These are phyloP conservation scores for Selene dorsalis DNA, from an alignment of 2,797 vertebrate species.

Conservation along the genomic window DNA sequence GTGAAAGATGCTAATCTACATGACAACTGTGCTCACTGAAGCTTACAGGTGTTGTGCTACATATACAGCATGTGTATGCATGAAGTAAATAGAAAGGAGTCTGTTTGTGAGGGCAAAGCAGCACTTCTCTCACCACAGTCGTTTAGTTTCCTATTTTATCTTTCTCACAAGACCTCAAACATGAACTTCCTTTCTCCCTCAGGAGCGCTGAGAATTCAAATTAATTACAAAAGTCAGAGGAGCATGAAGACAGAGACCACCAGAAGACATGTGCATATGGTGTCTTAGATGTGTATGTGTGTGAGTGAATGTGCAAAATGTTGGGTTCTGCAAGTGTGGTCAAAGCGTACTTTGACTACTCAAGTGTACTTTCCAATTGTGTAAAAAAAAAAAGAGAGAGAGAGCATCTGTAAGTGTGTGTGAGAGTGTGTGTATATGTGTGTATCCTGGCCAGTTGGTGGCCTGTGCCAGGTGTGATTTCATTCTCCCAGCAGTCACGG, in stretches of 20 bases:
- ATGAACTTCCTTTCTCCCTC: constrained; percentile 39
- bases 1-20: constrained; percentile 6
- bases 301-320: constrained; percentile 13
- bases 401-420: constrained; percentile 10
- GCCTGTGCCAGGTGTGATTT: constrained; percentile 75
- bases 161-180: constrained; percentile 48
- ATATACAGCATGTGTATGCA: not conserved
- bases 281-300: constrained; percentile 23
- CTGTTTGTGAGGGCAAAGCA: too few species aligned
- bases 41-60: constrained; percentile 8
- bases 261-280: constrained; percentile 52
- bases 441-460: constrained; percentile 38
- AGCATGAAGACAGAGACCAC: constrained; percentile 59
- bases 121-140: too few species aligned
- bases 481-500: constrained; percentile 70
- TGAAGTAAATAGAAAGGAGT: constrained; percentile 1
- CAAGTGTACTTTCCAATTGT: constrained; percentile 53
- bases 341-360: constrained; percentile 64
- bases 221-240: constrained; percentile 68
- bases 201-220: constrained; percentile 60
- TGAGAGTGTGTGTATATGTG: constrained; percentile 29
- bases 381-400: not conserved
- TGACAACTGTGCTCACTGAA: constrained; percentile 1
- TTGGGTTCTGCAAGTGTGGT: constrained; percentile 32
- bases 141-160: constrained; percentile 19